Base-by-base conservation (phyloP, 2,888 invertebrate species). In the Drosophila kokeensis region DNA sequence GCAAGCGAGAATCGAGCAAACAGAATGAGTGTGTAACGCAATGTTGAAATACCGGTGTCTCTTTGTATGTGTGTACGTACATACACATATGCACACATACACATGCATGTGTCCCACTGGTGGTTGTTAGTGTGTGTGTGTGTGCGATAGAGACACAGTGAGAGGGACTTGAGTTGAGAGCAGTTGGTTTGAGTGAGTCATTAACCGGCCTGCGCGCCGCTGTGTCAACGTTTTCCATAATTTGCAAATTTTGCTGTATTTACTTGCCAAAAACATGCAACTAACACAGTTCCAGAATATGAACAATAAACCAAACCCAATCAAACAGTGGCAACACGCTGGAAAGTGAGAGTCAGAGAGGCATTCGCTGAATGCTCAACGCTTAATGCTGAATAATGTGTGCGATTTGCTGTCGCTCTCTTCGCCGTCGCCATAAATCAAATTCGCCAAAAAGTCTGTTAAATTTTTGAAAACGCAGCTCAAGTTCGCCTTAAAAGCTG, bases 21-120 rank as follows among this genome's bases (percentile, higher is more conserved):
- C 65, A 55, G 60, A 80, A 80, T 73, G 69, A 73, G 75, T 71
- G 71, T 81, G 73, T 79, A 85, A 83, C 82, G 76, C 81, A 81
- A 83, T 77, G 81, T 77, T 73, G 75, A 81, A 87, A 87, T 87
- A 85, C 85, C 85, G 85, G 87, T 85, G 85, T 81, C 29, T 27
- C 67, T 45, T 24, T 61, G 38, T 50, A 4, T 53, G 24, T 30
- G 18, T 49, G 45, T 32, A 15, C 38, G 24, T 48, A 24, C 24
- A 6, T 24, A 45, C 49, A 30, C 55, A 29, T 49, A 49, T 59
- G 18, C 29, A 21, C 67, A 52, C 62, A 45, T 54, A 53, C 54
- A 36, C 34, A 29, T 49, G 24, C 42, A 24, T 54, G 27, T 57
- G 40, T 49, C 15, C 8, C 29, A 29, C n/a, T 69, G 36, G 49